These are phyloP conservation scores for Amphiura filiformis DNA, from an alignment of 35 echinoderm and acorn worm genomes.

Conservation along the genomic window DNA sequence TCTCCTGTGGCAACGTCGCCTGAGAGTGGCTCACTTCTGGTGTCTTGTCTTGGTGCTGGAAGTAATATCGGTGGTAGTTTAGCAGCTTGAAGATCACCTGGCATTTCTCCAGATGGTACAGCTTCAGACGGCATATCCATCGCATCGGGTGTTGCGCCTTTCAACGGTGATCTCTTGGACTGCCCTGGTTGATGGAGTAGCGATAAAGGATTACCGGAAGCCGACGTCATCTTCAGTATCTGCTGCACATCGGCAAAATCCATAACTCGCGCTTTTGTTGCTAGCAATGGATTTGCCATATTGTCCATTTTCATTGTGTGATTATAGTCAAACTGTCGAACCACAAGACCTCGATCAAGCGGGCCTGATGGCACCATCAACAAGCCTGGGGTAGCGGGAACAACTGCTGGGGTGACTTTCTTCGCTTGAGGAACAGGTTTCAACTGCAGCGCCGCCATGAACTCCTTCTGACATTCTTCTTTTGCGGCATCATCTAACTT, in stretches of 20 bases:
- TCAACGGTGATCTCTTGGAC: slow-evolving; percentile 26
- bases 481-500: not conserved
- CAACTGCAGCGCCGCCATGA: slow-evolving; percentile 44
- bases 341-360: not conserved
- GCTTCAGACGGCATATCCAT: not conserved
- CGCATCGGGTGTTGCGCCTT: not conserved
- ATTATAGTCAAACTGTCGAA: not conserved
- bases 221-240: slow-evolving; percentile 33
- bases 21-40: slow-evolving; percentile 39
- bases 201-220: slow-evolving; percentile 25
- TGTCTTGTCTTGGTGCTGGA: not conserved
- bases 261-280: not conserved
- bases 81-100: not conserved
- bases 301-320: too few species aligned
- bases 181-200: not conserved
- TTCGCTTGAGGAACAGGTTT: not conserved
- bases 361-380: not conserved
- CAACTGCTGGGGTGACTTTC: not conserved
- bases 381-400: not conserved
- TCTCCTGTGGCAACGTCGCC: slow-evolving; percentile 65
- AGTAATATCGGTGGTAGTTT: slow-evolving; percentile 22
- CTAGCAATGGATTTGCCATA: not conserved
- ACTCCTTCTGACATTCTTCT: slow-evolving; percentile 32
- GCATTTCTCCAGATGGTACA: not conserved
- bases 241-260: slow-evolving; percentile 43